Percentiles rank a stretch among this genome's conserved stretches.
Evolutionary conservation across 2,113 vertebrate species (phyloP).

Genomic region (Pelusios castaneus): DNA sequence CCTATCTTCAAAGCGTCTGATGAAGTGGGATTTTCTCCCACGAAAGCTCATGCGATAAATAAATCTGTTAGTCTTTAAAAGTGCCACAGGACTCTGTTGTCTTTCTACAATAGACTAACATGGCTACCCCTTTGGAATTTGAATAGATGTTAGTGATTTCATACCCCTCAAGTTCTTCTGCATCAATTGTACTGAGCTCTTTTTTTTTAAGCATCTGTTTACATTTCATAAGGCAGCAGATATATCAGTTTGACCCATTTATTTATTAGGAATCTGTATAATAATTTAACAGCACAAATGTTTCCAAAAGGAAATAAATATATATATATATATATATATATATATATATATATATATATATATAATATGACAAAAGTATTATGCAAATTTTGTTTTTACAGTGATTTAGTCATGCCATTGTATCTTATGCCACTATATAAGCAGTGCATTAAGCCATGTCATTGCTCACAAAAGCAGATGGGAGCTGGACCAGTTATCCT

Average conservation of each 20-base stretch:
- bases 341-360: neutral
- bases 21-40: too few relatives aligned
- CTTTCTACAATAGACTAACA: too few relatives aligned
- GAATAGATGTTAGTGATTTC: neutral
- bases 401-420: conserved; percentile 67
- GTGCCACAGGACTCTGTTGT: too few relatives aligned
- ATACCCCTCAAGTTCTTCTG: neutral
- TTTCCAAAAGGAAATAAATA: conserved; percentile 66
- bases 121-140: too few relatives aligned
- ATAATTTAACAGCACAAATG: conserved; percentile 65
- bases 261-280: conserved; percentile 56
- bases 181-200: conserved; percentile 27
- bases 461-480: conserved; percentile 64
- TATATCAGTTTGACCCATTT: conserved; percentile 19
- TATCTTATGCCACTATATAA: conserved; percentile 61
- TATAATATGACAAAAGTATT: conserved; percentile 61
- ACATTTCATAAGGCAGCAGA: conserved; percentile 51
- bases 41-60: too few relatives aligned
- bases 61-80: too few relatives aligned
- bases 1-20: too few relatives aligned
- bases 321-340: conserved; percentile 12
- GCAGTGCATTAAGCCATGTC: conserved; percentile 68
- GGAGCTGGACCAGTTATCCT: conserved; percentile 52
- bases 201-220: conserved; percentile 64
- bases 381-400: conserved; percentile 78